Percentiles rank a stretch among this genome's conserved stretches.
These are phyloP conservation scores for Phasianus colchicus DNA, from an alignment of 2,113 vertebrate species.

Conservation along the genomic window DNA sequence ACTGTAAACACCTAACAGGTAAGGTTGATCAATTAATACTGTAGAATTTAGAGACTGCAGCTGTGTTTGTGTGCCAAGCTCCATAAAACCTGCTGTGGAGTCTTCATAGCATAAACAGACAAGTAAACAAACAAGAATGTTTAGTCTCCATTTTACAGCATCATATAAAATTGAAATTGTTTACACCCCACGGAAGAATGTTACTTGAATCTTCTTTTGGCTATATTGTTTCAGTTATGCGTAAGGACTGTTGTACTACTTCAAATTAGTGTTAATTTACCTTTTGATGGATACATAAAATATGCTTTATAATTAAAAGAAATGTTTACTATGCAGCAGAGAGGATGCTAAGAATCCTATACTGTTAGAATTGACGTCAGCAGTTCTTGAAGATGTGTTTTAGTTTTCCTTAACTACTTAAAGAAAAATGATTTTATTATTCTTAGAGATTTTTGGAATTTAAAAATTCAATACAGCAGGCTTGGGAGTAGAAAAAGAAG, in stretches of 20 bases:
- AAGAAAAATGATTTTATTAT: background rate
- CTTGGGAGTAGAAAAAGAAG: background rate
- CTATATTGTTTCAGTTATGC: background rate
- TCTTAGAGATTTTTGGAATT: background rate
- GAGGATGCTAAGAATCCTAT: background rate
- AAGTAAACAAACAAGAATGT: background rate
- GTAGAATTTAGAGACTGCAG: background rate
- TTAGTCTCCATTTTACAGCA: background rate
- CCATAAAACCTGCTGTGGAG: background rate
- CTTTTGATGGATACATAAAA: background rate
- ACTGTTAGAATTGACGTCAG: background rate
- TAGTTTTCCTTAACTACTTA: background rate
- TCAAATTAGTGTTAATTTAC: slow-evolving; percentile 1
- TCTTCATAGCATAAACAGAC: background rate
- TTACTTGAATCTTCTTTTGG: background rate
- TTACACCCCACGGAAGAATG: background rate
- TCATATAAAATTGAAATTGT: background rate
- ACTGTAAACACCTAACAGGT: background rate
- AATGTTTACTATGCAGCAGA: background rate
- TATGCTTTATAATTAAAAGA: background rate
- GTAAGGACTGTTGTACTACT: background rate
- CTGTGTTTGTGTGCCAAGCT: background rate
- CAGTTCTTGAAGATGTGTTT: background rate
- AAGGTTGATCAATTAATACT: background rate
- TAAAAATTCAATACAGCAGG: background rate